Conservation (phyloP, 2,113 vertebrate species). For the Tragelaphus buxtoni region DNA sequence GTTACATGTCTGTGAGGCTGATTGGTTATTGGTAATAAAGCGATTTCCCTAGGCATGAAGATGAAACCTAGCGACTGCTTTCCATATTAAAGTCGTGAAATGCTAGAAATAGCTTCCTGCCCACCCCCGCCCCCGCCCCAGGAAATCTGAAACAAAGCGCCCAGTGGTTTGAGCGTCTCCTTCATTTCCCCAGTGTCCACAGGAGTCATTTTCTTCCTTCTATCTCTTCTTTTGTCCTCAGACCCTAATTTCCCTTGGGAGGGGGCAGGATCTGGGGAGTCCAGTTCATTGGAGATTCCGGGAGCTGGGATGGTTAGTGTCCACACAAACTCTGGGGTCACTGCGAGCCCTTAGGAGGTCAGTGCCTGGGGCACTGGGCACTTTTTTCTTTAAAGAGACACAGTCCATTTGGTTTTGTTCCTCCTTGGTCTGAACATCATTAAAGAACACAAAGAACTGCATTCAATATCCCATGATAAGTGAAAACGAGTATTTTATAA, state of each 20-base stretch:
- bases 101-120: not conserved
- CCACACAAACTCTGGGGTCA: not conserved
- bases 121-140: not conserved
- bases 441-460: not conserved
- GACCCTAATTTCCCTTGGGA: not conserved
- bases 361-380: rapidly evolving
- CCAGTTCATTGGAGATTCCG: not conserved
- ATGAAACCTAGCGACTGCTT: not conserved
- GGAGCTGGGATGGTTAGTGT: not conserved
- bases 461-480: not conserved
- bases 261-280: not conserved
- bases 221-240: not conserved
- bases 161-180: not conserved
- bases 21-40: not conserved
- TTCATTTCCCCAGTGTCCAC: not conserved
- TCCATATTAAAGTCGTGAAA: not conserved
- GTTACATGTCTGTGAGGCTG: not conserved
- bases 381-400: not conserved
- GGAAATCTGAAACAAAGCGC: not conserved
- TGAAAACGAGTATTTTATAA: not conserved
- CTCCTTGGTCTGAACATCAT: too few species aligned
- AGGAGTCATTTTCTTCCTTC: not conserved
- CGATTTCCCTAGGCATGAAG: not conserved
- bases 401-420: not conserved
- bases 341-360: rapidly evolving